Evolutionary conservation across 2,113 vertebrate genomes (phyloP).

Genomic region (Percina caprodes): DNA sequence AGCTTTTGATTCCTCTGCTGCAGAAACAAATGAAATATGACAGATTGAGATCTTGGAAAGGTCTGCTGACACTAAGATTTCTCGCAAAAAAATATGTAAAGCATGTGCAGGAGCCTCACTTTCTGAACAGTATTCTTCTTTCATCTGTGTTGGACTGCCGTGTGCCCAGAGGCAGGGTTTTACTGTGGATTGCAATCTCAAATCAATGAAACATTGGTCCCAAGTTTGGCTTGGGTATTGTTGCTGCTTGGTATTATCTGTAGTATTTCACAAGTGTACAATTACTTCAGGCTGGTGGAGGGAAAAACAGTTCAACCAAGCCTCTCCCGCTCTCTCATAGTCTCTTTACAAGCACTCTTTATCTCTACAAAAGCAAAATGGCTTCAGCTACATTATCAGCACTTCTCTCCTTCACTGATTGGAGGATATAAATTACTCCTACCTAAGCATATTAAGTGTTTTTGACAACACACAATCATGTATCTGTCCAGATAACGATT

Average conservation of each 20-base stretch:
- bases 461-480: constrained; percentile 1
- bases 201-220: constrained; percentile 60
- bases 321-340: constrained; percentile 31
- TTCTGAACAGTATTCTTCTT: constrained; percentile 26
- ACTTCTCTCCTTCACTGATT: constrained; percentile 12
- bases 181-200: constrained; percentile 41
- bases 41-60: constrained; percentile 58
- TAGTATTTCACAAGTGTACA: constrained; percentile 36
- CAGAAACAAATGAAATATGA: constrained; percentile 63
- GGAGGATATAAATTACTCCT: constrained; percentile 9
- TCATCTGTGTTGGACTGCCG: constrained; percentile 17
- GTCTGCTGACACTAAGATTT: constrained; percentile 32
- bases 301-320: constrained; percentile 50
- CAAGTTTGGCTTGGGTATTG: constrained; percentile 41
- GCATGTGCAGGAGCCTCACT: neutral
- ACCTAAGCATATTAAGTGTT: neutral
- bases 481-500: constrained; percentile 11
- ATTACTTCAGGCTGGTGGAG: constrained; percentile 42
- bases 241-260: constrained; percentile 42
- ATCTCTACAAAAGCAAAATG: constrained; percentile 26
- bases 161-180: constrained; percentile 50
- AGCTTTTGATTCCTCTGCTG: constrained; percentile 52
- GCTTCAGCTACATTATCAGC: constrained; percentile 13
- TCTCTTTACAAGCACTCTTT: constrained; percentile 34
- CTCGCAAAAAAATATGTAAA: neutral